These are phyloP conservation scores for Stenotaenia linearis DNA, from an alignment of 2,888 invertebrate genomes.

Conservation along the genomic window DNA sequence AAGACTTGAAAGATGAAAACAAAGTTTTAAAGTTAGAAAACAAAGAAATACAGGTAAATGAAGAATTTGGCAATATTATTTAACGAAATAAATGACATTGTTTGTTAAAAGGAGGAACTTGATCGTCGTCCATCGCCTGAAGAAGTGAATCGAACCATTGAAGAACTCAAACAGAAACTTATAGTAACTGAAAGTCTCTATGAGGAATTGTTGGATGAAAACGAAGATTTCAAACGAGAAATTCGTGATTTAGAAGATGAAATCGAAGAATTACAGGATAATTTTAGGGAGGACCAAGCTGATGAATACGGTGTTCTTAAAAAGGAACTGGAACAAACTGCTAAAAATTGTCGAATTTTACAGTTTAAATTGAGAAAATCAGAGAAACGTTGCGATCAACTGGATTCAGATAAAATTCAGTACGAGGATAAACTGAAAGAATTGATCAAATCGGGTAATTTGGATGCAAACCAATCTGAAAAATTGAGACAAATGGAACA, in stretches of 20 bases:
- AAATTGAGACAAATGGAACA: conserved; percentile 76
- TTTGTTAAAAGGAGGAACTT: conserved; percentile 39
- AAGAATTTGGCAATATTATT: too few relatives aligned
- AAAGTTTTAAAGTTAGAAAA: conserved; percentile 64
- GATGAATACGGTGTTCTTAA: conserved; percentile 91
- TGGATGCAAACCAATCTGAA: conserved; percentile 48
- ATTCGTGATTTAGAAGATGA: conserved; percentile 89
- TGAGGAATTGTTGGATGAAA: conserved; percentile 92
- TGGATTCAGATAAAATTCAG: conserved; percentile 77
- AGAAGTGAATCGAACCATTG: conserved; percentile 55
- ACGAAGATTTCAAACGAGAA: conserved; percentile 89
- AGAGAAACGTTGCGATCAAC: conserved; percentile 68
- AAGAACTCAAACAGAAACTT: conserved; percentile 74
- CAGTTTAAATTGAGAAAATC: conserved; percentile 96
- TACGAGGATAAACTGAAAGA: conserved; percentile 48
- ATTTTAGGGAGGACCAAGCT: conserved; percentile 93
- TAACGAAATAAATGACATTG: too few relatives aligned
- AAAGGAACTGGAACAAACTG: conserved; percentile 91
- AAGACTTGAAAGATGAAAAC: conserved; percentile 73
- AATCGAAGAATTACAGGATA: conserved; percentile 98
- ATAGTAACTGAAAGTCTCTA: conserved; percentile 84
- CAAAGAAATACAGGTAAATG: conserved; percentile 68
- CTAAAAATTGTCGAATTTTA: conserved; percentile 95
- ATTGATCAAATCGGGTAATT: conserved; percentile 44
- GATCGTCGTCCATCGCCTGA: conserved; percentile 40